Evolutionary conservation across 2,888 invertebrate genomes (phyloP).

Genomic region (Spodoptera exigua): DNA sequence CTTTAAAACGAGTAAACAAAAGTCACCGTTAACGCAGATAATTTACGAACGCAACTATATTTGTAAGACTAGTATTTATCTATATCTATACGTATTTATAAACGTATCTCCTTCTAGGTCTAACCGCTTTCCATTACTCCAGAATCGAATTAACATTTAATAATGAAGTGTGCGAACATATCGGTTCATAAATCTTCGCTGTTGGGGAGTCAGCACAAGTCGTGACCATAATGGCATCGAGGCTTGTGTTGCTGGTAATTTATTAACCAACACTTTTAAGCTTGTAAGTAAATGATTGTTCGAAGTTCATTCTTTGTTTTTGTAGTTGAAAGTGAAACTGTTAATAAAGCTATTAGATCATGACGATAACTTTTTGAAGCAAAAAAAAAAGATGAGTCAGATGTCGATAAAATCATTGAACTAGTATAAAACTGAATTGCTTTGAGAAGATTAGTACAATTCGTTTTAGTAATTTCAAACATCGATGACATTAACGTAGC

Average conservation of each 20-base stretch:
- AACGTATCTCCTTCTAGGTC: conserved; percentile 11
- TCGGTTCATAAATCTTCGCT: conserved; percentile 77
- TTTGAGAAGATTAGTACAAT: too few relatives aligned
- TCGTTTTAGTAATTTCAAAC: too few relatives aligned
- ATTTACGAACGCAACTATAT: too few relatives aligned
- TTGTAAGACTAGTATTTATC: background rate
- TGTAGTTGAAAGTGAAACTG: conserved; percentile 28
- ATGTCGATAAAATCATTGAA: too few relatives aligned
- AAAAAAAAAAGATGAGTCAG: too few relatives aligned
- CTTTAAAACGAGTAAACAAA: too few relatives aligned
- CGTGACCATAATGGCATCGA: conserved; percentile 81
- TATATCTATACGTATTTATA: too few relatives aligned
- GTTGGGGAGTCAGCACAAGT: conserved; percentile 77
- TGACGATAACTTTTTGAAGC: too few relatives aligned
- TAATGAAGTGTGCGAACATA: conserved; percentile 50
- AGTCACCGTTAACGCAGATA: too few relatives aligned
- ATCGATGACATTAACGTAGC: too few relatives aligned
- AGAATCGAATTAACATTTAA: conserved; percentile 52
- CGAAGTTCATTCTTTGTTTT: conserved; percentile 46
- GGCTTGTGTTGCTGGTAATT: conserved; percentile 69
- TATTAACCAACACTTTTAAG: conserved; percentile 69
- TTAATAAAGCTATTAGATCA: conserved; percentile 3
- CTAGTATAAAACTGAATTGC: too few relatives aligned
- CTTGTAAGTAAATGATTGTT: conserved; percentile 66
- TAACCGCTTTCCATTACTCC: conserved; percentile 23